phyloP scores from a whole-genome alignment of 2,113 vertebrate genomes.

The Ranitomeya variabilis region DNA sequence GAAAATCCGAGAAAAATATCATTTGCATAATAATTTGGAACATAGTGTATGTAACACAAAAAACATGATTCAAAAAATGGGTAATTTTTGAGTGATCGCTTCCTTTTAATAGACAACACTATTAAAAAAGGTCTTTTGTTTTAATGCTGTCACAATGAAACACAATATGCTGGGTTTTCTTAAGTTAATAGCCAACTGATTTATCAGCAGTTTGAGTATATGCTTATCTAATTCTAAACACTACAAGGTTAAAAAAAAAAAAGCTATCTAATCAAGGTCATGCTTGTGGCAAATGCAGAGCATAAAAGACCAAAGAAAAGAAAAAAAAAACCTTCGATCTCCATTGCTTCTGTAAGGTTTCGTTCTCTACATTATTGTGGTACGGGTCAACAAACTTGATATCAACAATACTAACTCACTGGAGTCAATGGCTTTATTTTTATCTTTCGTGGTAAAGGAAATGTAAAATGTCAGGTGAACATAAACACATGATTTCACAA shows the following conservation, averaged over 20 bases:
- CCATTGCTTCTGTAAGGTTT: not conserved
- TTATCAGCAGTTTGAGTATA: slow-evolving; percentile 34
- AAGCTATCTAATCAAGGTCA: slow-evolving; percentile 23
- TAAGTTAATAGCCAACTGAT: slow-evolving; percentile 37
- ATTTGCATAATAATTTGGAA: too few relatives aligned
- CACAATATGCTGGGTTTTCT: not conserved
- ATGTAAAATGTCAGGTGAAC: not conserved
- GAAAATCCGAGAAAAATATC: too few relatives aligned
- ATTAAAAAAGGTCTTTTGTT: not conserved
- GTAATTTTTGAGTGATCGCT: too few relatives aligned
- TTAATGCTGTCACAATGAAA: not conserved
- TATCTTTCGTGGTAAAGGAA: not conserved
- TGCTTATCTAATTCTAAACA: slow-evolving; percentile 14
- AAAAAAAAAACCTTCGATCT: not conserved
- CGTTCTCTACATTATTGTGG: not conserved
- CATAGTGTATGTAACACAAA: too few relatives aligned
- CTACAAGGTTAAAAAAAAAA: not conserved
- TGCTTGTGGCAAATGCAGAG: not conserved
- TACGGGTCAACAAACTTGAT: slow-evolving; percentile 7
- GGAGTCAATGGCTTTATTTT: not conserved
- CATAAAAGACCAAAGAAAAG: too few relatives aligned
- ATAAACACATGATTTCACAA: not conserved
- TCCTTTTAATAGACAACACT: not conserved
- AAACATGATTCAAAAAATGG: too few relatives aligned
- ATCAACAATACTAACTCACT: not conserved